These are phyloP conservation scores for Caenorhabditis afra DNA, from an alignment of 2,888 invertebrate genomes.

Conservation along the genomic window DNA sequence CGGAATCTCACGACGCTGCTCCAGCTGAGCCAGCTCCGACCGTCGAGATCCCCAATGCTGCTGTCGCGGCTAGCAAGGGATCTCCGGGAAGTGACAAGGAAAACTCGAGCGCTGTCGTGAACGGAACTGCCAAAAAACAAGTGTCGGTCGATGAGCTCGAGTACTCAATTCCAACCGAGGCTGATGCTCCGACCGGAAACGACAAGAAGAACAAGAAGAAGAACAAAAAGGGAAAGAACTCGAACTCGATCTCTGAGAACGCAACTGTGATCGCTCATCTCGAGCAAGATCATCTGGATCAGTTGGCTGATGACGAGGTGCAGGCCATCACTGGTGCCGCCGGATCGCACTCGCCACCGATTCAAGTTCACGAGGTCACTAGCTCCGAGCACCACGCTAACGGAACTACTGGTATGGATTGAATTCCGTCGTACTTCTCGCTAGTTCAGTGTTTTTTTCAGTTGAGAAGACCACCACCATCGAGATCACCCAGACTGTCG, in stretches of 20 bases:
- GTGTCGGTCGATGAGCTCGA: constrained; percentile 40
- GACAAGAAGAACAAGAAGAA: constrained; percentile 60
- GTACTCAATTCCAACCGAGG: constrained; percentile 18
- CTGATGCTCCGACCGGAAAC: constrained; percentile 1
- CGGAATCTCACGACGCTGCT: constrained; percentile 50
- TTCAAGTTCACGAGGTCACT: constrained; percentile 70
- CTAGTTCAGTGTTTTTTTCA: constrained; percentile 10
- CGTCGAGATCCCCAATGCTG: constrained; percentile 52
- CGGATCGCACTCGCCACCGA: constrained; percentile 63
- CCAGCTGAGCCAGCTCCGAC: constrained; percentile 44
- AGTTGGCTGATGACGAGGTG: constrained; percentile 64
- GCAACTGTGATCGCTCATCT: constrained; percentile 41
- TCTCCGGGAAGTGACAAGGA: constrained; percentile 62
- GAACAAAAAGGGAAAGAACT: constrained; percentile 60
- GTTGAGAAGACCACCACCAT: constrained; percentile 61
- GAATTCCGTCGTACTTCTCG: not conserved
- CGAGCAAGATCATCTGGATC: constrained; percentile 53
- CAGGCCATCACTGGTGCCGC: constrained; percentile 58
- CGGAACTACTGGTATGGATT: constrained; percentile 46
- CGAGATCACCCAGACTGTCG: constrained; percentile 51
- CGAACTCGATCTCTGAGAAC: constrained; percentile 56
- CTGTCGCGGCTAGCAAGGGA: constrained; percentile 37
- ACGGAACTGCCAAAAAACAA: constrained; percentile 44
- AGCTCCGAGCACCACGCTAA: constrained; percentile 57
- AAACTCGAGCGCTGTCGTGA: constrained; percentile 36